Conservation (phyloP, 2,888 invertebrate species). For the Plebejus anna region DNA sequence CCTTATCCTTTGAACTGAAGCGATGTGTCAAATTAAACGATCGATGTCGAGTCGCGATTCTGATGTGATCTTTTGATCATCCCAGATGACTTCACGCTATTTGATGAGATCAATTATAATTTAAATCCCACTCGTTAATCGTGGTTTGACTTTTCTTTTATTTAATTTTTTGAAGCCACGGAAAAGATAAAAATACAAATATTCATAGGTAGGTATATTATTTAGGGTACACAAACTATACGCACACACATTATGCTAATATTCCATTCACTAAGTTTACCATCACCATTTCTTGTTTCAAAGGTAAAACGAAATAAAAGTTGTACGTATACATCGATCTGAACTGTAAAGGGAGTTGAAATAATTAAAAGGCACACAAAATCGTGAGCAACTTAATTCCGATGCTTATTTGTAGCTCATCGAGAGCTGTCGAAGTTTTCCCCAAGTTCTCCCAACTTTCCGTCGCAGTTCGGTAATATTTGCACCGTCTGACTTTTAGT, state of each 20-base stretch:
- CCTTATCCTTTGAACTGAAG: constrained; percentile 43
- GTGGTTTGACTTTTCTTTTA: background rate
- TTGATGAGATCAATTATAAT: constrained; percentile 23
- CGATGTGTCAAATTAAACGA: constrained; percentile 46
- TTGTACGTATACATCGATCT: constrained; percentile 25
- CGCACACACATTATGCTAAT: background rate
- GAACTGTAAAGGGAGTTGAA: constrained; percentile 49
- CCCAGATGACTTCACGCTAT: constrained; percentile 26
- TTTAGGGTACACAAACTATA: background rate
- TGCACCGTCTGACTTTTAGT: constrained; percentile 63
- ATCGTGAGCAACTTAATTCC: constrained; percentile 71
- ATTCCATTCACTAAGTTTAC: background rate
- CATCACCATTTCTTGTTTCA: constrained; percentile 4
- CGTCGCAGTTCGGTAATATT: constrained; percentile 56
- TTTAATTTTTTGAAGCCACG: background rate
- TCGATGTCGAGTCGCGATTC: constrained; percentile 34
- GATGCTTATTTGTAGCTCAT: constrained; percentile 75
- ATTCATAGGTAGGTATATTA: background rate
- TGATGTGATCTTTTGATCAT: constrained; percentile 31
- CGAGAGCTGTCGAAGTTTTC: constrained; percentile 49
- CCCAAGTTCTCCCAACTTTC: constrained; percentile 52
- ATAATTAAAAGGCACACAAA: constrained; percentile 78
- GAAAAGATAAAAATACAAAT: background rate
- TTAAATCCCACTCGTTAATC: background rate
- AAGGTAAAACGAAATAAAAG: constrained; percentile 19